phyloP scores from a whole-genome alignment of 2,888 invertebrate species.

The Parapristionchus giblindavisi region DNA sequence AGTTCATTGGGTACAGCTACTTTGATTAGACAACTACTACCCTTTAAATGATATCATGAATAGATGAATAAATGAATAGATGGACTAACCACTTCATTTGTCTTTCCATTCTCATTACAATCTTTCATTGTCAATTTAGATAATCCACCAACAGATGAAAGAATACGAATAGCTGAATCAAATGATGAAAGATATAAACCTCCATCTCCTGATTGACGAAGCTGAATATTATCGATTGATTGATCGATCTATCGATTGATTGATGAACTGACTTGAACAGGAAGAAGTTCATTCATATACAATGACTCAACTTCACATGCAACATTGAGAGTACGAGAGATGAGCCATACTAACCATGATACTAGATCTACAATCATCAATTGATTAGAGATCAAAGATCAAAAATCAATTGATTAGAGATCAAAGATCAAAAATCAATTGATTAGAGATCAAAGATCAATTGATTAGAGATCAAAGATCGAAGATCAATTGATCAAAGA shows the following conservation, averaged over 20 bases:
- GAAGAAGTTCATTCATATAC: constrained; percentile 91
- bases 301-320: constrained; percentile 94
- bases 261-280: constrained; percentile 82
- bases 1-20: constrained; percentile 93
- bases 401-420: too few species aligned
- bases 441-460: not conserved
- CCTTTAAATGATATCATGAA: not conserved
- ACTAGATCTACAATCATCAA: constrained; percentile 89
- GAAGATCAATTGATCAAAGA: not conserved
- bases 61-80: not conserved
- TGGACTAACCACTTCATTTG: constrained; percentile 1
- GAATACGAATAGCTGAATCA: constrained; percentile 88
- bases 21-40: constrained; percentile 77
- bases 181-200: constrained; percentile 93
- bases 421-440: too few species aligned
- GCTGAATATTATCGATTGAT: not conserved
- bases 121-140: constrained; percentile 26
- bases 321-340: constrained; percentile 87
- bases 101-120: constrained; percentile 10
- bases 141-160: constrained; percentile 68
- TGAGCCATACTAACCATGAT: constrained; percentile 88
- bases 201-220: constrained; percentile 79
- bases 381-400: too few species aligned
- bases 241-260: not conserved
- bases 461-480: not conserved